Base-by-base conservation (phyloP, 2,797 vertebrate genomes). In the Chaunax sp. region DNA sequence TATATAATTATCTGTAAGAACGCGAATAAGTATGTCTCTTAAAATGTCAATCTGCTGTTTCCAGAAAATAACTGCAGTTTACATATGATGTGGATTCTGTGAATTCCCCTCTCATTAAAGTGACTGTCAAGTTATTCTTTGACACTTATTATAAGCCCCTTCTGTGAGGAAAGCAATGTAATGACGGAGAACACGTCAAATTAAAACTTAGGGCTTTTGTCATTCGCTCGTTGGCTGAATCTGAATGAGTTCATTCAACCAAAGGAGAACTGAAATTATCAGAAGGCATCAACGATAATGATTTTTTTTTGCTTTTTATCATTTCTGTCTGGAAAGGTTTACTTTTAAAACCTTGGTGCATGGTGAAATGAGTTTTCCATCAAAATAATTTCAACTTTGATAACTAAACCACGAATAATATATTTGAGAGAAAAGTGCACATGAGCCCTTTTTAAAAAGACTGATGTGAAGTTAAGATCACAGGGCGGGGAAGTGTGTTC, bases 171-270 rank as follows among this genome's bases (percentile, higher is more conserved):
- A 49, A 74, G 19, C 22, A 37, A 69, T 64, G 40, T 64, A 60
- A 64, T 60, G 28, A 56, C 28, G 44, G 63, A 20, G 38, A 72
- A 60, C 3, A 41, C 20, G 53, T 75, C 43, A 44, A 60, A 60
- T 71, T 53, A 33, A 58, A 66, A 41, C 41, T 15, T 1, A 40
- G n/a, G n/a, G n/a, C n/a, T n/a, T n/a, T n/a, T n/a, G n/a, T n/a
- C n/a, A n/a, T n/a, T n/a, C n/a, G n/a, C n/a, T n/a, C n/a, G n/a
- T n/a, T n/a, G 41, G 23, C 23, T 46, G 37, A 28, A 22, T 19
- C 9, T 37, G 16, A 37, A 8, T 10, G 23, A 50, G 10, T 10
- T 13, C 13, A 41, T 55, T 56, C 18, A 50, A 46, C 23, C 23
- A 56, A 51, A 25, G 3, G 3, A 22, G 0, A 68, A 5, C 13